A percentile compares a stretch with the other conserved stretches of the same genome.
These are phyloP conservation scores for Holotrichia oblita DNA, from an alignment of 1,140 invertebrate genomes.

Conservation along the genomic window DNA sequence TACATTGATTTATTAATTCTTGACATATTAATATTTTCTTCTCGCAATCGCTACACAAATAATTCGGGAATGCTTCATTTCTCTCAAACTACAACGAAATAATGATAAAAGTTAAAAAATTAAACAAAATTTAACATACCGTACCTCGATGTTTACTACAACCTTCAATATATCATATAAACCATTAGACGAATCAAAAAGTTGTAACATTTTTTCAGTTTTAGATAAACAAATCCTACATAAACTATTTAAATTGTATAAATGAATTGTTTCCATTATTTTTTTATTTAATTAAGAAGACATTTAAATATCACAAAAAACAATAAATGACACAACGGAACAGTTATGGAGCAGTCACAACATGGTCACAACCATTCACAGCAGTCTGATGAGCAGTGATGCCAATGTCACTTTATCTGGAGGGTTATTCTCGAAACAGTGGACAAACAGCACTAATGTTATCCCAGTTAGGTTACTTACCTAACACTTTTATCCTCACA, in stretches of 20 bases:
- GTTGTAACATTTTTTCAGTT: not conserved
- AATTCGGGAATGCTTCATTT: conserved; percentile 16
- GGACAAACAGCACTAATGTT: too few species aligned
- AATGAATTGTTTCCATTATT: conserved; percentile 17
- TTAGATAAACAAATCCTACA: conserved; percentile 8
- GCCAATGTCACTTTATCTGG: too few species aligned
- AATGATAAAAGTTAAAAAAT: not conserved
- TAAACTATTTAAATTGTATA: conserved; percentile 14
- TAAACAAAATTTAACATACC: conserved; percentile 22
- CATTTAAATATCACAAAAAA: not conserved
- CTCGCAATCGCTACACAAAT: conserved; percentile 36
- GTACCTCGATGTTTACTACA: conserved; percentile 40
- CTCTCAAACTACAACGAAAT: not conserved
- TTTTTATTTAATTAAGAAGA: not conserved
- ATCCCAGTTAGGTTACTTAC: too few species aligned
- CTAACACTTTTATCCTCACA: too few species aligned
- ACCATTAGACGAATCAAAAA: not conserved
- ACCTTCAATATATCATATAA: conserved; percentile 31
- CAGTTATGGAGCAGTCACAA: too few species aligned
- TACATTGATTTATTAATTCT: conserved; percentile 34
- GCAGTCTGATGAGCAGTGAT: too few species aligned
- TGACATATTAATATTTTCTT: conserved; percentile 8
- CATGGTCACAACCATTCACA: too few species aligned
- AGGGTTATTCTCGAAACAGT: too few species aligned
- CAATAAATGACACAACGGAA: too few species aligned